phyloP scores from a whole-genome alignment of 2,888 invertebrate genomes.

The Craniophora ligustri region DNA sequence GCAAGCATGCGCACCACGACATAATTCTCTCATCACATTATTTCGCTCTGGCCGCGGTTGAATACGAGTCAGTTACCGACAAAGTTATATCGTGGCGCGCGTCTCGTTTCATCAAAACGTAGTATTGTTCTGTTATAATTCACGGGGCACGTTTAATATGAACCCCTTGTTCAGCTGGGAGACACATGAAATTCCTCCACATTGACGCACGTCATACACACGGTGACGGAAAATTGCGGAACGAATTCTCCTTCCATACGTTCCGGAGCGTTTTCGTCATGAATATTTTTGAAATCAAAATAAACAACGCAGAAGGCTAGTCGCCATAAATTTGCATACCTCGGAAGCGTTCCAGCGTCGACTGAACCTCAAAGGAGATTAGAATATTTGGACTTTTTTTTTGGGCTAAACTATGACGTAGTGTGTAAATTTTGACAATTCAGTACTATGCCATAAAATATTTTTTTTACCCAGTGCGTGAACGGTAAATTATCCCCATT shows the following conservation, averaged over 20 bases:
- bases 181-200: constrained; percentile 14
- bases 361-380: not conserved
- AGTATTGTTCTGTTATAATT: constrained; percentile 14
- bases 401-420: not conserved
- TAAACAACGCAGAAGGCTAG: constrained; percentile 17
- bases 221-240: constrained; percentile 24
- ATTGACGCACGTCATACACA: constrained; percentile 15
- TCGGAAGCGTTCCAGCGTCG: not conserved
- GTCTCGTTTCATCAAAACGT: too few relatives aligned
- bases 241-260: constrained; percentile 14
- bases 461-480: too few relatives aligned
- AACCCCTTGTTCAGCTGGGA: constrained; percentile 6
- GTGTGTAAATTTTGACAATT: not conserved
- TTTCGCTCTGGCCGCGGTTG: too few relatives aligned
- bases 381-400: not conserved
- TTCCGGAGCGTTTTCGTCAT: constrained; percentile 16
- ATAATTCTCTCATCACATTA: too few relatives aligned
- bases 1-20: too few relatives aligned
- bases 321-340: constrained; percentile 15
- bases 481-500: too few relatives aligned
- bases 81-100: too few relatives aligned
- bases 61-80: too few relatives aligned
- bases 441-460: too few relatives aligned
- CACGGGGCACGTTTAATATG: not conserved
- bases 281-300: constrained; percentile 31